phyloP scores from a whole-genome alignment of 2,113 vertebrate species.

The Callipepla squamata region DNA sequence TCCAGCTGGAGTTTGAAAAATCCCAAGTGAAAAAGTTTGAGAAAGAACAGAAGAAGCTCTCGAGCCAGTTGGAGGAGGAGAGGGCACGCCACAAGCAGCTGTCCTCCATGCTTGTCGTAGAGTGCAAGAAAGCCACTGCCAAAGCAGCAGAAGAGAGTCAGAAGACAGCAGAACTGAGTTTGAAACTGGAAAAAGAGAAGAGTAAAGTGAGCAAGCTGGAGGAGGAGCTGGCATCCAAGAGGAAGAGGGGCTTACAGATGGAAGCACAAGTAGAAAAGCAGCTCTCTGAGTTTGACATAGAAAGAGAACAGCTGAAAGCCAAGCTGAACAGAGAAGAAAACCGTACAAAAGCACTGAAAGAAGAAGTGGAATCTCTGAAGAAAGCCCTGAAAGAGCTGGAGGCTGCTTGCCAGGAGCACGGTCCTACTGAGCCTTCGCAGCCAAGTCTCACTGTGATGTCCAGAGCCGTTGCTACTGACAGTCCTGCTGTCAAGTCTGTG shows the following conservation, averaged over 20 bases:
- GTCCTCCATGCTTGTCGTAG: constrained; percentile 89
- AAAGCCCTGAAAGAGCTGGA: constrained; percentile 79
- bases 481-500: constrained; percentile 53
- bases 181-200: constrained; percentile 85
- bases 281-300: constrained; percentile 89
- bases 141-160: constrained; percentile 92
- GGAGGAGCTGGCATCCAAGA: constrained; percentile 84
- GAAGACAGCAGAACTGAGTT: constrained; percentile 84
- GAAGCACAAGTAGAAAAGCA: constrained; percentile 90
- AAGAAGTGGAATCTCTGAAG: constrained; percentile 85
- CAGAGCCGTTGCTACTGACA: constrained; percentile 63
- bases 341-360: constrained; percentile 84
- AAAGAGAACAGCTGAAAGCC: constrained; percentile 87
- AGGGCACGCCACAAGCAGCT: constrained; percentile 92
- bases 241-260: constrained; percentile 79
- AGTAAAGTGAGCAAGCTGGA: constrained; percentile 83
- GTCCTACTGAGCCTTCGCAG: not conserved
- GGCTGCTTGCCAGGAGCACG: constrained; percentile 39
- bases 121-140: constrained; percentile 92
- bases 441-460: constrained; percentile 18
- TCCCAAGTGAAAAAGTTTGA: constrained; percentile 91
- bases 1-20: constrained; percentile 94
- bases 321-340: constrained; percentile 88
- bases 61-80: constrained; percentile 90
- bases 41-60: constrained; percentile 89